Conservation (phyloP, 2,113 vertebrate species). For the Genyomyrus donnyi region DNA sequence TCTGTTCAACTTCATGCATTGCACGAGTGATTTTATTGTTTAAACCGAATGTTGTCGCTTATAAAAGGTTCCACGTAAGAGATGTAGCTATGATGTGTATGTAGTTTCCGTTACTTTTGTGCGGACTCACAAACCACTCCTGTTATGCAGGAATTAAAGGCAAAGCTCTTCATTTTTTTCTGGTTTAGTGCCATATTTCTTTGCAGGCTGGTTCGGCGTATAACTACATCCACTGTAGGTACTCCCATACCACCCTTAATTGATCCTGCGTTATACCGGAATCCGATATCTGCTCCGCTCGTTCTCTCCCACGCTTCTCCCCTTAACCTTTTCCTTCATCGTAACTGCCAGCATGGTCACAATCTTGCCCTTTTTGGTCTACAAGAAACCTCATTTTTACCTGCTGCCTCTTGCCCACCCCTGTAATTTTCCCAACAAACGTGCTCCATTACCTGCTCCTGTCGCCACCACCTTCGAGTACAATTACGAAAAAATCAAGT, state of each 20-base stretch:
- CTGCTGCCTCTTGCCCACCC: neutral
- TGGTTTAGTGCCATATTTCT: neutral
- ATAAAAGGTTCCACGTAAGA: neutral
- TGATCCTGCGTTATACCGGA: neutral
- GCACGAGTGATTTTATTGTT: neutral
- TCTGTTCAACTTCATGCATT: neutral
- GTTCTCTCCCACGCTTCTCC: neutral
- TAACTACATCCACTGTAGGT: neutral
- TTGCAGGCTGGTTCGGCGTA: neutral
- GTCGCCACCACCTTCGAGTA: neutral
- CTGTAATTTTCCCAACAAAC: neutral
- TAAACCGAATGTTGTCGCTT: neutral
- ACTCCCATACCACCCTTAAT: neutral
- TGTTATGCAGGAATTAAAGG: neutral
- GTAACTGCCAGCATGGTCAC: neutral
- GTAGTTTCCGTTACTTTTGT: neutral
- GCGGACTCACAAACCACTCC: neutral
- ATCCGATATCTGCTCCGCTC: neutral
- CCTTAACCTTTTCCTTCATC: neutral
- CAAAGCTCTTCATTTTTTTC: neutral
- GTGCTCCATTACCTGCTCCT: neutral
- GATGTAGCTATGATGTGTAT: neutral
- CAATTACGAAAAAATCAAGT: neutral
- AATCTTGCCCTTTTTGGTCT: neutral
- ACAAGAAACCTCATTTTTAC: neutral